phyloP scores from a whole-genome alignment of 2,888 invertebrate species.

The Galeruca laticollis region DNA sequence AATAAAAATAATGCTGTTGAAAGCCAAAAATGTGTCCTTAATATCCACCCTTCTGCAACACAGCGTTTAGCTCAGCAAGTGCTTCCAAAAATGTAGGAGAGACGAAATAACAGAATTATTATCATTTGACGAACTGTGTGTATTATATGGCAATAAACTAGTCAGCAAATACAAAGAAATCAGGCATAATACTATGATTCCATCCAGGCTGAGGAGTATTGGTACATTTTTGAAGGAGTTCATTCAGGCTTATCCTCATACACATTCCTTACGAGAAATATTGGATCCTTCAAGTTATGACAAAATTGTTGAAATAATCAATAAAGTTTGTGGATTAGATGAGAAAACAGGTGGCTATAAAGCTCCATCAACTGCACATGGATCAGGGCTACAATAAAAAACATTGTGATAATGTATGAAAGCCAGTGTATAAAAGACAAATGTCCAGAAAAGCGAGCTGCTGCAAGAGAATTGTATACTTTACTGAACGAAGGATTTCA shows the following conservation, averaged over 20 bases:
- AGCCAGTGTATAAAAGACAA: conserved; percentile 13
- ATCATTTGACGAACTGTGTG: neutral
- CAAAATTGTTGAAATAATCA: too few species aligned
- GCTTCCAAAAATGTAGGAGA: neutral
- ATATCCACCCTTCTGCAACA: neutral
- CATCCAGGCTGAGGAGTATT: conserved; percentile 5
- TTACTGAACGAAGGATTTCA: conserved; percentile 2
- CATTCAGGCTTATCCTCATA: conserved; percentile 3
- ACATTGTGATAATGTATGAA: neutral
- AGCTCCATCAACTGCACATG: too few species aligned
- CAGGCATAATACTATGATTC: conserved; percentile 9
- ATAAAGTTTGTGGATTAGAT: too few species aligned
- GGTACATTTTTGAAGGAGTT: conserved; percentile 17
- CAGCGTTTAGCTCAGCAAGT: conserved; percentile 1
- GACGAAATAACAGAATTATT: neutral
- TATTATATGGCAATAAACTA: conserved; percentile 16
- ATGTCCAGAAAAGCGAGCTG: conserved; percentile 1
- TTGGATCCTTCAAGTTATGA: too few species aligned
- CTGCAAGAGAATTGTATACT: neutral
- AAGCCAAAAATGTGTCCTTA: neutral
- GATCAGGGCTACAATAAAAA: too few species aligned
- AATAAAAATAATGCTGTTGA: neutral
- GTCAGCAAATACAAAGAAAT: conserved; percentile 3
- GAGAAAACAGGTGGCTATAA: too few species aligned
- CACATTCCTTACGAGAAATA: too few species aligned